Percentiles rank a stretch among this genome's conserved stretches.
phyloP scores from a whole-genome alignment of 2,888 invertebrate genomes.

The Lasiommata megera region DNA sequence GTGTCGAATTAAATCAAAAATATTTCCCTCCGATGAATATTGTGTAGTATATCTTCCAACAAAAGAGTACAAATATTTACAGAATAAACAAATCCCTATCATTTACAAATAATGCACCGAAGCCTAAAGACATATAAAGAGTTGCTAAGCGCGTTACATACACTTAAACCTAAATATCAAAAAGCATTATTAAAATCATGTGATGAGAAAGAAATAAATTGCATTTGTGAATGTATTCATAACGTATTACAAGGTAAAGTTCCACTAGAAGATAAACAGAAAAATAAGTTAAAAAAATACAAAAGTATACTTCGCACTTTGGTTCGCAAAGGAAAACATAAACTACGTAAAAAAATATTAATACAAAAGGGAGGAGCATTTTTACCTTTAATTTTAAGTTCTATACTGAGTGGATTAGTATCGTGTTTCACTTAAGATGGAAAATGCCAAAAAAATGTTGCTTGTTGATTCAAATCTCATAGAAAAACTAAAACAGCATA shows the following conservation, averaged over 20 bases:
- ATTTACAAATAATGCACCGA: not conserved
- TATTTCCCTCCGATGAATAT: not conserved
- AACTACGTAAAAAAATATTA: no score
- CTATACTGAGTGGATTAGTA: no score
- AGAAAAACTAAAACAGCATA: not conserved
- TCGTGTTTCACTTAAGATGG: no score
- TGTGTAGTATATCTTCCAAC: constrained; percentile 14
- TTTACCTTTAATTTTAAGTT: no score
- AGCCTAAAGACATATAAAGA: not conserved
- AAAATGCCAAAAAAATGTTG: not conserved
- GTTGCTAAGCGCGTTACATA: not conserved
- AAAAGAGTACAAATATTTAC: constrained; percentile 34
- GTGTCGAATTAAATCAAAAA: not conserved
- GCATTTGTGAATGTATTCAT: no score
- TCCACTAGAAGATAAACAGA: no score
- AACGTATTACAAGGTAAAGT: no score
- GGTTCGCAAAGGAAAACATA: no score
- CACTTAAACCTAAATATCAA: not conserved
- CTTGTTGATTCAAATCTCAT: not conserved
- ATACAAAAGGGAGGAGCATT: no score
- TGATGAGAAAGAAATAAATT: no score
- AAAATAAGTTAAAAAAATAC: no score
- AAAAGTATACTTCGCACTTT: no score
- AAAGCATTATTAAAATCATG: not conserved
- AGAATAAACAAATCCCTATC: constrained; percentile 12